Evolutionary conservation across 2,113 vertebrate genomes (phyloP).

Genomic region (Pipra filicauda): DNA sequence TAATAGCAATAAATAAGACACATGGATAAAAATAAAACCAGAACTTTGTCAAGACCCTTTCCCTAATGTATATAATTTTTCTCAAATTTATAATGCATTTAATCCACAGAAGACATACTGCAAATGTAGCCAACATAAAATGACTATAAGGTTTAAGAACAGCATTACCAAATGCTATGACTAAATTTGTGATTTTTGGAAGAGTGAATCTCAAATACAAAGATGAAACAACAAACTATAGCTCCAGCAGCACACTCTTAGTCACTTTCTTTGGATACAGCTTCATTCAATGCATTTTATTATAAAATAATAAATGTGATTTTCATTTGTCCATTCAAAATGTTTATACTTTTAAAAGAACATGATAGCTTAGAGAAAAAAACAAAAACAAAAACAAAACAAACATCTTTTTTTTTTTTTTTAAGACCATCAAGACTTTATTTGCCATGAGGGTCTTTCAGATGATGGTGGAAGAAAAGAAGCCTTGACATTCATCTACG

Average conservation of each 20-base stretch:
- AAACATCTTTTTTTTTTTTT: not conserved
- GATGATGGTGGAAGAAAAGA: not conserved
- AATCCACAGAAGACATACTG: not conserved
- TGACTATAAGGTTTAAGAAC: not conserved
- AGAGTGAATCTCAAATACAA: not conserved
- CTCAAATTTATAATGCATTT: not conserved
- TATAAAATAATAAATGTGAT: not conserved
- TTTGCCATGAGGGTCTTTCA: not conserved
- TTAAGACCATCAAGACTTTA: not conserved
- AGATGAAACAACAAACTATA: not conserved
- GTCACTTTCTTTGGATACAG: not conserved
- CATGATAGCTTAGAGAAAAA: accelerated
- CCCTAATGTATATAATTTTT: not conserved
- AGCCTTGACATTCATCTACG: not conserved
- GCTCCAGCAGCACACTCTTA: not conserved
- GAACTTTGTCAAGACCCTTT: not conserved
- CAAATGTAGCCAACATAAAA: not conserved
- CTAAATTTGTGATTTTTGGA: not conserved
- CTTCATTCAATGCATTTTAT: not conserved
- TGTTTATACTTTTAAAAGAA: not conserved
- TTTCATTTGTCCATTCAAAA: not conserved
- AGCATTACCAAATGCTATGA: not conserved
- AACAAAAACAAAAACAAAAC: accelerated
- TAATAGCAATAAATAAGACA: not conserved
- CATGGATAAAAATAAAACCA: not conserved